A percentile compares a stretch with the other conserved stretches of the same genome.
Evolutionary conservation across 2,113 vertebrate genomes (phyloP).

Genomic region (Leiothrix lutea): DNA sequence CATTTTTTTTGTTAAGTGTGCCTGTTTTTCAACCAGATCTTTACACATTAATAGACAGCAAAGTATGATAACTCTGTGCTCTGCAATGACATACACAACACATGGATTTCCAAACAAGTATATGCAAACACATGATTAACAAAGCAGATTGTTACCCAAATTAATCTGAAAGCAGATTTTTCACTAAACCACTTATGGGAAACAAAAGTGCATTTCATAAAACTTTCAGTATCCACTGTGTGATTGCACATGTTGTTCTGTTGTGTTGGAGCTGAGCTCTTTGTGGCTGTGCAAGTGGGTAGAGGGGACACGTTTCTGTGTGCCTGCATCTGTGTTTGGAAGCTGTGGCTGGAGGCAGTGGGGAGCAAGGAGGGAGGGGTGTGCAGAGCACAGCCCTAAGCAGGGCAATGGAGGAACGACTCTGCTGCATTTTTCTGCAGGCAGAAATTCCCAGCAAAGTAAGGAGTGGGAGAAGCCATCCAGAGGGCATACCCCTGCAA

Average conservation of each 20-base stretch:
- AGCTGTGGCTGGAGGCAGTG: background rate
- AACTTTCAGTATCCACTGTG: background rate
- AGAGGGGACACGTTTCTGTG: background rate
- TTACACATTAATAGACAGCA: background rate
- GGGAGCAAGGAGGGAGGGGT: background rate
- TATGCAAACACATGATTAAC: constrained; percentile 49
- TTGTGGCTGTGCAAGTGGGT: background rate
- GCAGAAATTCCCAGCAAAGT: background rate
- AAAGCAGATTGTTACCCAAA: constrained; percentile 49
- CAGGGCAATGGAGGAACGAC: background rate
- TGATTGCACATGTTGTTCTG: background rate
- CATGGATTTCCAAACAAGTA: constrained; percentile 39
- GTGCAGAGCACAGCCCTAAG: background rate
- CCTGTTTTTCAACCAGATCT: background rate
- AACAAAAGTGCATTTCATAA: background rate
- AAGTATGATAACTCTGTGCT: constrained; percentile 17
- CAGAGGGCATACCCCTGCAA: background rate
- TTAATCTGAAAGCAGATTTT: constrained; percentile 50
- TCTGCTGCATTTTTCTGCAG: background rate
- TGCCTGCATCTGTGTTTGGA: background rate
- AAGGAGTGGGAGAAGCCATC: background rate
- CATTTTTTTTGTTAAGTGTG: background rate
- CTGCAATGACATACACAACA: background rate
- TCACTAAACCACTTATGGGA: background rate
- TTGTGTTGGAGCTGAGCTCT: background rate